Percentiles rank a stretch among this genome's conserved stretches.
phyloP scores from a whole-genome alignment of 2,113 vertebrate genomes.

The Labeo rohita region DNA sequence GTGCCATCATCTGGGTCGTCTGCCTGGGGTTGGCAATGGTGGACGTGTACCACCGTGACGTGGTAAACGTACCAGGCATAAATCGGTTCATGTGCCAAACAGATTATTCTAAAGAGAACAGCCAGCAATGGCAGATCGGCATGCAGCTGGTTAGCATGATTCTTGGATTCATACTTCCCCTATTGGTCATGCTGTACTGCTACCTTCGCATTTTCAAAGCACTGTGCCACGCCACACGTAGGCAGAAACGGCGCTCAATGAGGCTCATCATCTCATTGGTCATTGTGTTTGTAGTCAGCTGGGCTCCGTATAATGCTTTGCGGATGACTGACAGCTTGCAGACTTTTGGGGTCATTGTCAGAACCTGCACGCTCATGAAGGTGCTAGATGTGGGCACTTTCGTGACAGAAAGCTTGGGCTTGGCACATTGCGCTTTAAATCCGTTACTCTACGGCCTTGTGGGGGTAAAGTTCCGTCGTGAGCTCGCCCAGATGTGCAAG shows the following conservation, averaged over 20 bases:
- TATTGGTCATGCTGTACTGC: conserved; percentile 81
- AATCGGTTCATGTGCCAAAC: conserved; percentile 60
- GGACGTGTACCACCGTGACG: conserved; percentile 72
- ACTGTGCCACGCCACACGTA: conserved; percentile 71
- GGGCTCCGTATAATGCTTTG: conserved; percentile 80
- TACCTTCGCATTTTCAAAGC: conserved; percentile 79
- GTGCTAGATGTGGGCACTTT: conserved; percentile 73
- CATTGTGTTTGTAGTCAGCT: conserved; percentile 77
- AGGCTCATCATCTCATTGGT: conserved; percentile 73
- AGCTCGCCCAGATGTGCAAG: conserved; percentile 72
- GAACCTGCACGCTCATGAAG: conserved; percentile 64
- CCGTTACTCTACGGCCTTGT: conserved; percentile 83
- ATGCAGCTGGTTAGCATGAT: conserved; percentile 70
- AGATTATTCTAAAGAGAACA: conserved; percentile 55
- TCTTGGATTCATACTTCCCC: conserved; percentile 77
- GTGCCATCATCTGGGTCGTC: conserved; percentile 72
- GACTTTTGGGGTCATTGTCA: conserved; percentile 56
- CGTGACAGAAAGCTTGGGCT: conserved; percentile 76
- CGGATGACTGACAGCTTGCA: conserved; percentile 73
- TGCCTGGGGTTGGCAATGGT: conserved; percentile 72
- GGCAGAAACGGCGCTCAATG: conserved; percentile 77
- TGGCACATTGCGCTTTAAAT: conserved; percentile 82
- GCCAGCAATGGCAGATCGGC: conserved; percentile 69
- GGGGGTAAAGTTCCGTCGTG: conserved; percentile 80
- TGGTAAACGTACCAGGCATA: background rate